Evolutionary conservation across 2,113 vertebrate species (phyloP), one percentile per base, ranked within the genome.

Genomic region (Aspiorhynchus laticeps): DNA sequence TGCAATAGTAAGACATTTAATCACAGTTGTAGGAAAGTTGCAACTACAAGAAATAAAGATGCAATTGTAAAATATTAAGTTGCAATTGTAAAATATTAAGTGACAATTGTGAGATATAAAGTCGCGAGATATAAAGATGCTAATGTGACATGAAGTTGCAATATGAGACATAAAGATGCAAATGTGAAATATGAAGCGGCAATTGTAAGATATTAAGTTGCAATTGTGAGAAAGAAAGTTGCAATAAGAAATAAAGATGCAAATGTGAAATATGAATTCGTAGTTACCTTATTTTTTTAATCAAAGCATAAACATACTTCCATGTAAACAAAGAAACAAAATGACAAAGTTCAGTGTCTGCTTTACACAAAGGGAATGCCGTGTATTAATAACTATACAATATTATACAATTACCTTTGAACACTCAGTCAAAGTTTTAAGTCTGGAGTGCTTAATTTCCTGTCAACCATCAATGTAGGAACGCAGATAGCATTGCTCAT

Each of bases 391-490:
- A 36, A 63, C 56, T 19, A 17, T 19, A 19, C 79, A 65, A 28
- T 28, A 63, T 43, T 43, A 63, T 28, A 43, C 79, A 17, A 19
- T 81, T 26, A 80, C 19, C 21, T 53, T 71, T 38, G 65, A 69
- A 71, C 17, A 21, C 31, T 71, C 67, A 4, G 7, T 67, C 63
- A 73, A 41, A 41, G 69, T 73, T 73, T 41, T 5, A 75, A 77
- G 41, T 85, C 77, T 78, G 69, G 28, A 83, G 87, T 46, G 51
- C 78, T 86, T 73, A 48, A 73, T 65, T 79, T 80, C 3, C 88
- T 87, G 85, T 86, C 84, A 88, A 61, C 28, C 86, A 31, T 87
- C 86, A 87, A n/a, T 38, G 69, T 9, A 38, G 33, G 71, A 43
- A 10, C 28, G 11, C 38, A 53, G 69, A 19, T 15, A 73, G 19